Evolutionary conservation across 2,888 invertebrate species (phyloP).

Genomic region (Pterostichus madidus): DNA sequence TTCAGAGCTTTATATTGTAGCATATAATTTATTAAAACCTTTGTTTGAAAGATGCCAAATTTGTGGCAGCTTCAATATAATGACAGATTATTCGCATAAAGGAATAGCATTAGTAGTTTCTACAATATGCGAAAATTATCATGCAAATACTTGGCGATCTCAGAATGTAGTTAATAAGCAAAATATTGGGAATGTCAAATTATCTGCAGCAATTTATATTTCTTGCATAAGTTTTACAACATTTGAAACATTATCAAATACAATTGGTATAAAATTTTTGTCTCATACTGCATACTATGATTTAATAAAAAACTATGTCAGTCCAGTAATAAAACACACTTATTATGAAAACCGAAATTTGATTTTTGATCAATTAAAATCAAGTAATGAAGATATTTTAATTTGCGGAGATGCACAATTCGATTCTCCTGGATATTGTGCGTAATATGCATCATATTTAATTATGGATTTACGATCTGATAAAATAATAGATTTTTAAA

Average conservation of each 20-base stretch:
- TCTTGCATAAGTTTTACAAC: constrained; percentile 15
- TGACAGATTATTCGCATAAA: constrained; percentile 13
- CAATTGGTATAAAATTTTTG: constrained; percentile 38
- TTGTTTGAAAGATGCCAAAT: no score
- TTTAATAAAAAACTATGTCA: constrained; percentile 27
- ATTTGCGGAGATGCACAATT: constrained; percentile 57
- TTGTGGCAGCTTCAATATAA: no score
- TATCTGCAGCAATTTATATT: constrained; percentile 17
- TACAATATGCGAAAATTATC: no score
- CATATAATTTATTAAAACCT: no score
- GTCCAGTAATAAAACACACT: constrained; percentile 44
- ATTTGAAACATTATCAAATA: constrained; percentile 16
- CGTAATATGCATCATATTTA: no score
- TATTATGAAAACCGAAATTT: constrained; percentile 36
- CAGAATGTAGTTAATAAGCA: constrained; percentile 23
- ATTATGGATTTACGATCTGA: no score
- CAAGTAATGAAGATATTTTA: constrained; percentile 19
- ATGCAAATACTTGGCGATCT: constrained; percentile 19
- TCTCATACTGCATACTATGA: no score
- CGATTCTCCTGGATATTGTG: no score
- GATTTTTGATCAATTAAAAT: constrained; percentile 33
- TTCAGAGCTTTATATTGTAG: constrained; percentile 7
- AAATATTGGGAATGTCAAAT: constrained; percentile 22
- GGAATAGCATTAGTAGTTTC: constrained; percentile 21
- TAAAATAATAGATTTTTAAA: no score